phyloP scores from a whole-genome alignment of 2,113 vertebrate genomes.

The Zosterops borbonicus region DNA sequence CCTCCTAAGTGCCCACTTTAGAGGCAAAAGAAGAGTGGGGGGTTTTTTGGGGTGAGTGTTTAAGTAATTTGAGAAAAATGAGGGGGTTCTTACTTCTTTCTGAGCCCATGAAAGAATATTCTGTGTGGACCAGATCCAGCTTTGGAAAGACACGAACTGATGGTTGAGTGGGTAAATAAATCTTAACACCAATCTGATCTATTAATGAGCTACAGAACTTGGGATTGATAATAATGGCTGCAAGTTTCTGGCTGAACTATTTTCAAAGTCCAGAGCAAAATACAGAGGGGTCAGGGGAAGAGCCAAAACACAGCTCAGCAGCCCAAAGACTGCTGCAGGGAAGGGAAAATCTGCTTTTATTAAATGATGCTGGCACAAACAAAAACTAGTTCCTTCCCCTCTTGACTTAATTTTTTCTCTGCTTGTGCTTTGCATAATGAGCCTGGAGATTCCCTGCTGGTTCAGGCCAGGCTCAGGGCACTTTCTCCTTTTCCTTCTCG shows the following conservation, averaged over 20 bases:
- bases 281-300: background rate
- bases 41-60: background rate
- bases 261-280: background rate
- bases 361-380: slow-evolving; percentile 29
- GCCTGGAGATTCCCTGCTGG: background rate
- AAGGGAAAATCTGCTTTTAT: background rate
- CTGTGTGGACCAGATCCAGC: background rate
- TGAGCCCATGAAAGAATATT: background rate
- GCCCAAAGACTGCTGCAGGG: background rate
- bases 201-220: background rate
- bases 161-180: background rate
- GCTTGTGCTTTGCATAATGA: background rate
- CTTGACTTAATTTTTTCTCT: slow-evolving; percentile 28
- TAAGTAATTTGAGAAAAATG: background rate
- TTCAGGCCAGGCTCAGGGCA: background rate
- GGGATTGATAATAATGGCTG: background rate
- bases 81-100: background rate
- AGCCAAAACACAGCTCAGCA: background rate
- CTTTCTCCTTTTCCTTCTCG: background rate
- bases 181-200: no score
- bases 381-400: background rate
- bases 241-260: background rate
- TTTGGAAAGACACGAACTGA: background rate
- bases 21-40: background rate
- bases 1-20: background rate